A percentile compares a stretch with the other conserved stretches of the same genome.
These are phyloP conservation scores for Piliocolobus tephrosceles DNA, from an alignment of 2,113 vertebrate genomes.

Conservation along the genomic window DNA sequence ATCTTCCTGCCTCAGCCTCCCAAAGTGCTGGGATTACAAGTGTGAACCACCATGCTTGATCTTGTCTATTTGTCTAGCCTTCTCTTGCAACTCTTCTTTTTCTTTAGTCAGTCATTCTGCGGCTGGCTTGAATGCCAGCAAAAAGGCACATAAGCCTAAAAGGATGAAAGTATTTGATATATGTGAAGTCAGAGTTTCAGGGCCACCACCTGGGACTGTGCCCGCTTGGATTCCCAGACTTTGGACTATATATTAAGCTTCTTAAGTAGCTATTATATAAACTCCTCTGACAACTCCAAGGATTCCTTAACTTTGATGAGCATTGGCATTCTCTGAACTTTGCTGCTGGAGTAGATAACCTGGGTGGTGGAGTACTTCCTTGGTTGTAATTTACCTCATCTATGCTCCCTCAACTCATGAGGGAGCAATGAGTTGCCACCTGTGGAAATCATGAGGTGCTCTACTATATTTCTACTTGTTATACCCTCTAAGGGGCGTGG, in stretches of 20 bases:
- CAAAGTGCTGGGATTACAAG: neutral
- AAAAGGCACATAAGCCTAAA: neutral
- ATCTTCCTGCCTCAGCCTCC: neutral
- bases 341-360: neutral
- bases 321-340: constrained; percentile 12
- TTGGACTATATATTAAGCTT: neutral
- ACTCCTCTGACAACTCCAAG: neutral
- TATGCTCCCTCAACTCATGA: neutral
- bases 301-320: neutral
- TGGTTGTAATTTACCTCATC: neutral
- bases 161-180: neutral
- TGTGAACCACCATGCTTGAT: neutral
- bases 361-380: neutral
- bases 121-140: neutral
- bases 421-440: neutral
- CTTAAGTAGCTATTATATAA: neutral
- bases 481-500: neutral
- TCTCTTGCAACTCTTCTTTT: neutral
- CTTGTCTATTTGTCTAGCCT: neutral
- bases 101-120: neutral
- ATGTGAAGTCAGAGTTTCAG: constrained; percentile 28
- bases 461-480: neutral
- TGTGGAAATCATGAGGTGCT: neutral
- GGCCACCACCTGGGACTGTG: neutral
- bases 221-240: neutral